A percentile compares a stretch with the other conserved stretches of the same genome.
Conservation (phyloP, 2,888 invertebrate species). For the Plagodis dolabraria region DNA sequence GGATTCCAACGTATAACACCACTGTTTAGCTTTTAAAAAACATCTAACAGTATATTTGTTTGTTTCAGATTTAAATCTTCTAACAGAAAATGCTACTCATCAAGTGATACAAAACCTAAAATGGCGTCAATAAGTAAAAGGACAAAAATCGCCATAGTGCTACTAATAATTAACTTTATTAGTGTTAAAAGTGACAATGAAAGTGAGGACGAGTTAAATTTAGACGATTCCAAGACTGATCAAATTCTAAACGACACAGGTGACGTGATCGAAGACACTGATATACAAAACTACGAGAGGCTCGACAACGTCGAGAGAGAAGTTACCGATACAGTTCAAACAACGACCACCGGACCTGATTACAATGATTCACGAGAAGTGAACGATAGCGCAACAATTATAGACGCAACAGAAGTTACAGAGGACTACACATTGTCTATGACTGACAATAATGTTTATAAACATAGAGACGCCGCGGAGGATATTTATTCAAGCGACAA, state of each 20-base stretch:
- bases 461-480: slow-evolving; percentile 24
- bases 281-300: slow-evolving; percentile 31
- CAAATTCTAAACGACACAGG: slow-evolving; percentile 28
- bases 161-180: slow-evolving; percentile 30
- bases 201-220: slow-evolving; percentile 30
- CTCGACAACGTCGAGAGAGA: slow-evolving; percentile 26
- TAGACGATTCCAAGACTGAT: slow-evolving; percentile 33
- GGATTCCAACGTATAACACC: not conserved
- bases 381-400: slow-evolving; percentile 10
- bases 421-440: slow-evolving; percentile 29
- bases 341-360: slow-evolving; percentile 9
- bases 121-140: slow-evolving; percentile 35
- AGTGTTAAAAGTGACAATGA: slow-evolving; percentile 32
- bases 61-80: slow-evolving; percentile 29
- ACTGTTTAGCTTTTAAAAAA: not conserved
- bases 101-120: slow-evolving; percentile 20
- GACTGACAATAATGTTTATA: slow-evolving; percentile 33
- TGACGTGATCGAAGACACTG: slow-evolving; percentile 34
- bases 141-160: slow-evolving; percentile 33
- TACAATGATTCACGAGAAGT: slow-evolving; percentile 14
- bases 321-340: slow-evolving; percentile 12
- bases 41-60: not conserved
- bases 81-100: slow-evolving; percentile 21
- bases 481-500: slow-evolving; percentile 29
- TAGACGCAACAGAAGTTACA: slow-evolving; percentile 19